These are phyloP conservation scores for Unio delphinus DNA, from an alignment of 2,888 invertebrate species.

Conservation along the genomic window DNA sequence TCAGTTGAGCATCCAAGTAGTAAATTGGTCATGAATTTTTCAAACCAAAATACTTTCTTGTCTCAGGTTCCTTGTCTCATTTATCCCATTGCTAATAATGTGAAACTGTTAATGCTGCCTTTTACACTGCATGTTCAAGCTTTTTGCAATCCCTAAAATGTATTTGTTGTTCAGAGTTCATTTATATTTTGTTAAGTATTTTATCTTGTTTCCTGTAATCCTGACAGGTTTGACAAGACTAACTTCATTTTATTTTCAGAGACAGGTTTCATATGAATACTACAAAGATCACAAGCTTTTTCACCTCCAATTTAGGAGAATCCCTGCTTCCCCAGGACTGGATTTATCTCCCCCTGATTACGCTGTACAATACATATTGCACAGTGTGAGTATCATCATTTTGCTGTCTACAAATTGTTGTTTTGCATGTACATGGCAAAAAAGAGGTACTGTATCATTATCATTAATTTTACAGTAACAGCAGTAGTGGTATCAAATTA, in stretches of 20 bases:
- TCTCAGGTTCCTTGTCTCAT: no score
- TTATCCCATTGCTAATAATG: no score
- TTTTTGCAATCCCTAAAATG: no score
- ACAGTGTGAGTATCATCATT: constrained; percentile 33
- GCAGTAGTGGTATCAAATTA: no score
- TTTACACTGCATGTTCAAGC: no score
- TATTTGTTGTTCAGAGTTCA: no score
- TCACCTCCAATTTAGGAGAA: constrained; percentile 40
- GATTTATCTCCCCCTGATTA: constrained; percentile 65
- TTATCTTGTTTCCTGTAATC: no score
- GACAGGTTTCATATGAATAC: constrained; percentile 33
- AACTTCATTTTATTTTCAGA: constrained; percentile 24
- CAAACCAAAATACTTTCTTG: no score
- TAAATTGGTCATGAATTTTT: no score
- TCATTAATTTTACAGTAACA: not conserved
- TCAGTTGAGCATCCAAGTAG: no score
- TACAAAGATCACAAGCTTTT: constrained; percentile 27
- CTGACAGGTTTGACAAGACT: not conserved
- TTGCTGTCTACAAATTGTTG: not conserved
- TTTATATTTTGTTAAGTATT: no score
- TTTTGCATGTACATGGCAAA: not conserved
- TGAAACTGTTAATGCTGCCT: no score
- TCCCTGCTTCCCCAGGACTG: constrained; percentile 62
- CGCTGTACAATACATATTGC: constrained; percentile 52
- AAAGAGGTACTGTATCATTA: not conserved